Conservation (phyloP, 2,797 vertebrate genomes). For the Spinibarbus caldwelli region DNA sequence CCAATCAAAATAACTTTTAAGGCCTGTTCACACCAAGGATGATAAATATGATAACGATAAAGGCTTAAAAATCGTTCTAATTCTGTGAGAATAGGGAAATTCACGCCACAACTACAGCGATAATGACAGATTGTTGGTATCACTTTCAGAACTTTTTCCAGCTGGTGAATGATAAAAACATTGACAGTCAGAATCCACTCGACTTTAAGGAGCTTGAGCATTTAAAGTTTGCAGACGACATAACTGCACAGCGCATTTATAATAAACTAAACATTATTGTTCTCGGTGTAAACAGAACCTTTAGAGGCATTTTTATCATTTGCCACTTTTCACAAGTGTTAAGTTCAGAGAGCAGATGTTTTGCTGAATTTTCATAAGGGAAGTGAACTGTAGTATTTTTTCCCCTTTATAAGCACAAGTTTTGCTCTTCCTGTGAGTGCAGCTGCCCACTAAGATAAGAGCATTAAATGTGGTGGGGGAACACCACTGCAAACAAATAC, state of each 20-base stretch:
- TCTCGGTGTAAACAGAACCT: not conserved
- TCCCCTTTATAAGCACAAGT: conserved; percentile 10
- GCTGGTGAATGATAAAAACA: too few relatives aligned
- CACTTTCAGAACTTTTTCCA: too few relatives aligned
- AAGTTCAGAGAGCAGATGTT: conserved; percentile 13
- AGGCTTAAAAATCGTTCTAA: not conserved
- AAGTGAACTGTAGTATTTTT: conserved; percentile 37
- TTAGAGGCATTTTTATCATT: conserved; percentile 1
- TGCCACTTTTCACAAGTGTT: not conserved
- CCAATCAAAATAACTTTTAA: conserved; percentile 16
- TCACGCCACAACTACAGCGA: not conserved
- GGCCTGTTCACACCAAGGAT: not conserved
- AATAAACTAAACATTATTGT: not conserved
- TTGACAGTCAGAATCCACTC: too few relatives aligned
- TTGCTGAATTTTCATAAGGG: conserved; percentile 41
- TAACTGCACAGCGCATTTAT: too few relatives aligned
- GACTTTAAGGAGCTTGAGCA: too few relatives aligned
- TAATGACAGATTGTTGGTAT: too few relatives aligned
- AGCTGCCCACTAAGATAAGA: conserved; percentile 50
- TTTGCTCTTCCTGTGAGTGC: conserved; percentile 42
- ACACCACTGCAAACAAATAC: not conserved
- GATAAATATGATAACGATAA: not conserved
- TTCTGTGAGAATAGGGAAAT: not conserved
- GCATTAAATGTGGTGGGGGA: not conserved
- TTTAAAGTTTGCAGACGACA: too few relatives aligned